phyloP scores from a whole-genome alignment of 2,113 vertebrate species.

The Pipa parva region DNA sequence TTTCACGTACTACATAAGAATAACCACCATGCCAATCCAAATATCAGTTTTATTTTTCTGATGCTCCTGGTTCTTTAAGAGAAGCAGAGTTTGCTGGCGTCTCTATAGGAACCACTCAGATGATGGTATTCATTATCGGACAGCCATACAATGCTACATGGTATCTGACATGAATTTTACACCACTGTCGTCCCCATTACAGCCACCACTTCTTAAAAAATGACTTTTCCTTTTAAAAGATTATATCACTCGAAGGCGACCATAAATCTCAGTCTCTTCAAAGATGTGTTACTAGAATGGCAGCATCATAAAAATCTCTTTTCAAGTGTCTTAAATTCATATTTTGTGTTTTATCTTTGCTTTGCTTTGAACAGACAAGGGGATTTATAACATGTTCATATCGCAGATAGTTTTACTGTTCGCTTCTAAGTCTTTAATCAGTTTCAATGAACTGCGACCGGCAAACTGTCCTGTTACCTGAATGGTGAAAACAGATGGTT shows the following conservation, averaged over 20 bases:
- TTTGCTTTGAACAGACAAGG: constrained; percentile 2
- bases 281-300: neutral
- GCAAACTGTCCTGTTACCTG: neutral
- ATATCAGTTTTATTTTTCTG: too few relatives aligned
- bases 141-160: too few relatives aligned
- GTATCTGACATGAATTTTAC: too few relatives aligned
- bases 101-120: too few relatives aligned
- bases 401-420: neutral
- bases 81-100: too few relatives aligned
- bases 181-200: too few relatives aligned
- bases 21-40: too few relatives aligned
- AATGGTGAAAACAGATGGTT: constrained; percentile 1
- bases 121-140: too few relatives aligned
- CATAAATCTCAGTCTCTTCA: neutral
- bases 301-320: neutral
- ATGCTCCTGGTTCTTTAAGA: too few relatives aligned
- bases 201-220: too few relatives aligned
- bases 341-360: neutral
- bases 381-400: neutral
- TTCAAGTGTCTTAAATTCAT: neutral
- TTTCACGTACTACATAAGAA: too few relatives aligned
- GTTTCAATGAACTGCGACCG: neutral
- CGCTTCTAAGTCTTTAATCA: neutral
- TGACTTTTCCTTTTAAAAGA: neutral
- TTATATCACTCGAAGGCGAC: neutral